Evolutionary conservation across 2,797 vertebrate species (phyloP), one percentile per base, ranked within the genome.

Genomic region (Scolopax bukidnonensis): DNA sequence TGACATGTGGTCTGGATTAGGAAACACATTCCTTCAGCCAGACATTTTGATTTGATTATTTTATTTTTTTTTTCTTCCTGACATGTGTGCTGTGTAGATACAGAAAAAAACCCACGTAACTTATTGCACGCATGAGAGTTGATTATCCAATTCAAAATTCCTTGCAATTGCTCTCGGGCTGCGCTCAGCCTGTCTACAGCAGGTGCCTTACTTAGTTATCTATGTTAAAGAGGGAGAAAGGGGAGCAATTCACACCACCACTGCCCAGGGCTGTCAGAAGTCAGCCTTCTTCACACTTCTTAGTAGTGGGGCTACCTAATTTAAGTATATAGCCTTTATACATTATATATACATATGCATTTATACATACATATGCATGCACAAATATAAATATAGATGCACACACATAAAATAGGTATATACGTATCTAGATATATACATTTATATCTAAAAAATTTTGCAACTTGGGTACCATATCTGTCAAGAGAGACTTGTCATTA

Each of bases 81-180:
- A 87, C 53, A 59, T 67, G 30, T 90, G 78, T 84, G 40, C 38
- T 81, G n/a, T 63, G 63, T 84, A 91, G 79, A 91, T 91, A 93
- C 36, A 88, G 0, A 20, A 81, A 91, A 93, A 93, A 91, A 11
- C 76, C 36, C 36, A 89, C 57, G 47, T 78, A 87, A 89, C 86
- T 84, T 73, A 45, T 71, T 92, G 84, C 79, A 85, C 68, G 79
- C 73, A 51, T 67, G 69, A 84, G 41, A 78, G 78, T 17, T 91
- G 84, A 80, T 94, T 76, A 95, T 86, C 57, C 13, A 1, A 4
- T 60, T 89, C 71, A 71, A 91, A 94, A 89, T 81, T 69, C 73
- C 59, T 88, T 73, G 59, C 65, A 92, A 73, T n/a, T 87, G 56
- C 71, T 84, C 7, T 75, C 0, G 0, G 87, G 33, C 64, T 79